A percentile compares a stretch with the other conserved stretches of the same genome.
phyloP scores from a whole-genome alignment of 2,797 vertebrate genomes.

The Sitta carolinensis region DNA sequence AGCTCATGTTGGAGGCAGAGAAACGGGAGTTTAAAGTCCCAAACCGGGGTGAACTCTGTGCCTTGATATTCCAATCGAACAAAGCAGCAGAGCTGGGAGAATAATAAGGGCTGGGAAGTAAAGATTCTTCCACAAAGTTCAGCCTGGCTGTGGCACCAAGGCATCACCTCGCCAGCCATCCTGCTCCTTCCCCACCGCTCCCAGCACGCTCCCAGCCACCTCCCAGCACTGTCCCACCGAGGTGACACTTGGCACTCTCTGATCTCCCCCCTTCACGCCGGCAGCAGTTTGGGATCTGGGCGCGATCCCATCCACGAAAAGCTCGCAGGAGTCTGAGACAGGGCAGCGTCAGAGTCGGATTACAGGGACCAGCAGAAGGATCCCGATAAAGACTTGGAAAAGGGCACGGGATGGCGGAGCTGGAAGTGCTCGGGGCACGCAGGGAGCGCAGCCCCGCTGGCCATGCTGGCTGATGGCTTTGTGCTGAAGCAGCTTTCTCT shows the following conservation, averaged over 20 bases:
- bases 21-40: background rate
- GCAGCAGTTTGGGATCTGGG: background rate
- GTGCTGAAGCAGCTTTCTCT: constrained; percentile 45
- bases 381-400: background rate
- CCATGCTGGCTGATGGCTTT: background rate
- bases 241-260: rapidly evolving
- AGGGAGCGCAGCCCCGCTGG: background rate
- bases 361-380: background rate
- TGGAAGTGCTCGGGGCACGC: background rate
- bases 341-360: background rate
- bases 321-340: background rate
- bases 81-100: background rate
- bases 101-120: background rate
- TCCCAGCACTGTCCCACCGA: background rate
- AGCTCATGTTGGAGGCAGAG: rapidly evolving
- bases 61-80: background rate
- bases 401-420: background rate
- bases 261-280: background rate
- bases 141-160: background rate
- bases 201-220: rapidly evolving
- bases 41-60: background rate
- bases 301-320: rapidly evolving
- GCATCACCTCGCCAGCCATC: background rate
- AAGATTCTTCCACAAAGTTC: background rate
- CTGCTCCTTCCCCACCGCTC: background rate